Base-by-base conservation (phyloP, 2,888 invertebrate species). In the Polydrusus tereticollis region DNA sequence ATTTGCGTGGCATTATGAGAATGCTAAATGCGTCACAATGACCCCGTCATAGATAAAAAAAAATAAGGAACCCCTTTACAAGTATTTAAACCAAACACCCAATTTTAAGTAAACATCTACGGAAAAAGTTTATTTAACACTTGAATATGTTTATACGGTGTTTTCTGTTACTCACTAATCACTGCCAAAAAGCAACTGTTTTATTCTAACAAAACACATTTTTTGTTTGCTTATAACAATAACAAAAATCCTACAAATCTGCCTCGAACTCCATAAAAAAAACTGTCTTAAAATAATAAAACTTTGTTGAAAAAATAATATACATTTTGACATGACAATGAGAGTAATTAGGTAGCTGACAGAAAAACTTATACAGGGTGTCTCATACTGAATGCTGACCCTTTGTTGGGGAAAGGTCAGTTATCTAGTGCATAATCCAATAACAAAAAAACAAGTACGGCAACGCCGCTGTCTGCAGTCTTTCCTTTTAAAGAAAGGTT, bases 91-190 rank as follows among this genome's bases (percentile, higher is more conserved):
- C 26, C 4, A 41, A 38, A 59, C 21, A 23, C 23, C 23, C 59
- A 41, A 41, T 20, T 8, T 59, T 18, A 41, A 14, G 41, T 62
- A 62, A 26, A 47, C 47, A 43, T 45, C 18, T 45, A 43, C 43
- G 2, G 8, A 26, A 16, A 62, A 45, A 29, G 64, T 65, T 65
- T 65, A 65, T 65, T 65, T 55, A 65, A 65, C 64, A 21, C 21
- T 65, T 20, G 10, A 38, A 65, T 12, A 55, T 52, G 50, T 65
- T 52, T 65, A 52, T 65, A 36, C 5, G 14, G 14, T 52, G n/a
- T 14, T 16, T n/a, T 52, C 50, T 65, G 16, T 52, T 52, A 47
- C n/a, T 23, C 47, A 47, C 47, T 64, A 65, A 65, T 65, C 64
- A 65, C 50, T 65, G 64, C 52, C 64, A 65, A 52, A n/a, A 36